phyloP scores from a whole-genome alignment of 2,113 vertebrate genomes.

The Ictalurus furcatus region DNA sequence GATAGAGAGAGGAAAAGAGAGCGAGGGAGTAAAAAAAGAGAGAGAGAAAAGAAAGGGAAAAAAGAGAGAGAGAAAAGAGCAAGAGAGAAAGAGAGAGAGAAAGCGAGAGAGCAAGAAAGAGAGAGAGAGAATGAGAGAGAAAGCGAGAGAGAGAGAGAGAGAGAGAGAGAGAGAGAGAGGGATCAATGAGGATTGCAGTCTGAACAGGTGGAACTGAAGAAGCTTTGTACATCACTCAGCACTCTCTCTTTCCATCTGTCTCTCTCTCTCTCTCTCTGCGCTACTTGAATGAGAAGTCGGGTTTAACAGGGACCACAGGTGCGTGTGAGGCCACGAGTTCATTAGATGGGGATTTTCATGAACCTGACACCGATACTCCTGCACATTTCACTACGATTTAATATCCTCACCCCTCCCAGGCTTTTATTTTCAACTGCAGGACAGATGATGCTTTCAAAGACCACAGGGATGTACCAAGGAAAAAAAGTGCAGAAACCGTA shows the following conservation, averaged over 20 bases:
- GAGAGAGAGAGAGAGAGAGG: not conserved
- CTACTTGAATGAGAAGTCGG: not conserved
- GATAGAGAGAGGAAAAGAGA: no score
- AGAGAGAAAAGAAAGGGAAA: no score
- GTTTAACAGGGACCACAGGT: slow-evolving; percentile 46
- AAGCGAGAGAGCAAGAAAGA: no score
- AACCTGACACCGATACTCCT: slow-evolving; percentile 57
- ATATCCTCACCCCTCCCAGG: slow-evolving; percentile 52
- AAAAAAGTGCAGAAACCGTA: slow-evolving; percentile 53
- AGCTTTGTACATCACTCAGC: slow-evolving; percentile 1
- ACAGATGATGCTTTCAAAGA: not conserved
- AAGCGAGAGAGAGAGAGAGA: no score
- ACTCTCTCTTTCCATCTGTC: not conserved
- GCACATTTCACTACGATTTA: slow-evolving; percentile 63
- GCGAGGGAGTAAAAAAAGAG: no score
- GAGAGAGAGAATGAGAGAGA: no score
- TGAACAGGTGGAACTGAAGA: slow-evolving; percentile 5
- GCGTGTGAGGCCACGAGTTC: slow-evolving; percentile 58
- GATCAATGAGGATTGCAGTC: not conserved
- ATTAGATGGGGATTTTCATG: slow-evolving; percentile 67
- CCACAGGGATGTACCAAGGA: not conserved
- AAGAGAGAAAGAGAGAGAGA: no score
- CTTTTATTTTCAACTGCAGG: not conserved
- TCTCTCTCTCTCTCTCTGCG: not conserved
- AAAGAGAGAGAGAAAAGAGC: no score